These are phyloP conservation scores for Amorpha juglandis DNA, from an alignment of 2,888 invertebrate genomes.

Conservation along the genomic window DNA sequence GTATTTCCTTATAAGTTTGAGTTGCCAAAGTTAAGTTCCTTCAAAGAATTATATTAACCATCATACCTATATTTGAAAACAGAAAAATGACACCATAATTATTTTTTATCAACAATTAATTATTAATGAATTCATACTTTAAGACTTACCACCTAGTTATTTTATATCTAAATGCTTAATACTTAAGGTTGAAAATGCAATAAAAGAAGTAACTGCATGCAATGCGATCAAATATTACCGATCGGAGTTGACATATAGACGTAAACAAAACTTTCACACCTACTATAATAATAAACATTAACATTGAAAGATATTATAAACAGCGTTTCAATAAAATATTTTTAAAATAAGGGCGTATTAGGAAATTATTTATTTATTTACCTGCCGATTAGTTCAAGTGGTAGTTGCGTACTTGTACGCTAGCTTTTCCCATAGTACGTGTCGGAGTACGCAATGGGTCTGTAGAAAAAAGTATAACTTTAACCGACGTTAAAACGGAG, in stretches of 20 bases:
- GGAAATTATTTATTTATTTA: no score
- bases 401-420: no score
- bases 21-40: no score
- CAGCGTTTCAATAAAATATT: not conserved
- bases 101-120: not conserved
- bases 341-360: no score
- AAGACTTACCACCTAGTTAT: not conserved
- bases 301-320: conserved; percentile 27
- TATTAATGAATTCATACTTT: not conserved
- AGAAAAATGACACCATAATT: not conserved
- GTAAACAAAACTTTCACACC: conserved; percentile 48
- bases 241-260: conserved; percentile 42
- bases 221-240: conserved; percentile 33
- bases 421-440: no score
- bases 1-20: no score
- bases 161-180: not conserved
- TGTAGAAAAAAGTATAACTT: no score
- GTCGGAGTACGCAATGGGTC: no score
- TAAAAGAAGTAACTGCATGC: not conserved
- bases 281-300: conserved; percentile 38
- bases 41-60: not conserved
- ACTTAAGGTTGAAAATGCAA: conserved; percentile 3
- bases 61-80: not conserved
- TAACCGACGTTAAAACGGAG: no score
- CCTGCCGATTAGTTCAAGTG: no score